phyloP scores from a whole-genome alignment of 2,888 invertebrate species.

The Orchesella flavescens region DNA sequence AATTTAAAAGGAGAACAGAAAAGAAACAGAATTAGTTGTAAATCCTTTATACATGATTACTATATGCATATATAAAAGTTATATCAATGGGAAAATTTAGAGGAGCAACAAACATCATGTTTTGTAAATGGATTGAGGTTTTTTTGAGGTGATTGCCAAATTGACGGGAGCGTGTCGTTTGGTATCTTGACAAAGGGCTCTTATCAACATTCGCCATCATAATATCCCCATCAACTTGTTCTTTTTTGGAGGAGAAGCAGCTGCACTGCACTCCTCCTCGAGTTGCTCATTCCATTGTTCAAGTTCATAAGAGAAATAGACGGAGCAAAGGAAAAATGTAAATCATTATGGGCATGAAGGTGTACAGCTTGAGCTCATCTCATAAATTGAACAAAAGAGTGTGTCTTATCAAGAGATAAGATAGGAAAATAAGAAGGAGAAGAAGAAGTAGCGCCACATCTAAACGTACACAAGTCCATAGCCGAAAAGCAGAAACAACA shows the following conservation, averaged over 20 bases:
- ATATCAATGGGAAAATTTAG: no score
- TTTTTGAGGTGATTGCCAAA: slow-evolving; percentile 39
- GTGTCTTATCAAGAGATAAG: slow-evolving; percentile 1
- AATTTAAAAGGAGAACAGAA: slow-evolving; percentile 39
- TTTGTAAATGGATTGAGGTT: neutral
- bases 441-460: no score
- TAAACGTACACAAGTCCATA: no score
- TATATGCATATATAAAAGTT: neutral
- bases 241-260: neutral
- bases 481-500: no score
- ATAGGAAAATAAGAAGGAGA: neutral
- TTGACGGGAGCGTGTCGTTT: slow-evolving; percentile 49
- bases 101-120: no score
- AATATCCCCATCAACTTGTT: slow-evolving; percentile 5
- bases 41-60: neutral
- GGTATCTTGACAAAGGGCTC: slow-evolving; percentile 32
- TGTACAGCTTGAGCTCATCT: neutral
- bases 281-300: no score
- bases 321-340: neutral
- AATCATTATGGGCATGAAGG: neutral
- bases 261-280: neutral
- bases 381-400: neutral
- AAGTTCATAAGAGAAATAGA: no score
- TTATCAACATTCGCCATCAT: slow-evolving; percentile 23
- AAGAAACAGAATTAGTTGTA: slow-evolving; percentile 16